Evolutionary conservation across 2,113 vertebrate species (phyloP).

Genomic region (Python bivittatus): DNA sequence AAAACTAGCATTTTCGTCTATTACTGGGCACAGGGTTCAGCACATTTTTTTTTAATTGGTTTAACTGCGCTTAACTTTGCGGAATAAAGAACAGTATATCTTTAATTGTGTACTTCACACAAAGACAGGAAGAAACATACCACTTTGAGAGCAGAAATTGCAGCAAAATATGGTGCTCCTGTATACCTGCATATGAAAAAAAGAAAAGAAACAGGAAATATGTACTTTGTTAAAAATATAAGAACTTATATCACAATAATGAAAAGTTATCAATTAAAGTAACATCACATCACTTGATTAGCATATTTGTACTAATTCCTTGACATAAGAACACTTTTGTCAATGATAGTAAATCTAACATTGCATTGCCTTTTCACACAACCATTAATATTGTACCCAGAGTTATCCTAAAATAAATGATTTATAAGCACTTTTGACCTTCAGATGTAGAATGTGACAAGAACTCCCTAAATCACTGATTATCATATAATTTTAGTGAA

Average conservation of each 20-base stretch:
- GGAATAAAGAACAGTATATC: neutral
- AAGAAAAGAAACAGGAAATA: neutral
- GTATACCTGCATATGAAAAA: constrained; percentile 83
- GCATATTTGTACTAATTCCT: neutral
- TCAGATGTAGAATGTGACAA: neutral
- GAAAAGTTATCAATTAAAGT: neutral
- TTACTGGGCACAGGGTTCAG: neutral
- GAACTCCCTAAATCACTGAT: neutral
- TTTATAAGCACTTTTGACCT: neutral
- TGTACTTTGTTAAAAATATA: neutral
- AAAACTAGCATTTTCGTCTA: neutral
- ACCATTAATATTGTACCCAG: neutral
- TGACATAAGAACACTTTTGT: neutral
- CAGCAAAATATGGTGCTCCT: constrained; percentile 96
- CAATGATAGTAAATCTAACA: neutral
- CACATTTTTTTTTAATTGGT: neutral
- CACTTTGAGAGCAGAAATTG: constrained; percentile 95
- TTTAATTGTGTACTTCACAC: constrained; percentile 27
- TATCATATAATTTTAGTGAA: neutral
- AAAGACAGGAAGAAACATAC: constrained; percentile 72
- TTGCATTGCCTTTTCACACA: neutral
- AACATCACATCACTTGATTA: neutral
- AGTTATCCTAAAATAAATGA: neutral
- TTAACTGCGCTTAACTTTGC: neutral
- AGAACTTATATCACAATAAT: constrained; percentile 17